phyloP scores from a whole-genome alignment of 2,888 invertebrate genomes.

The Macropis europaea region DNA sequence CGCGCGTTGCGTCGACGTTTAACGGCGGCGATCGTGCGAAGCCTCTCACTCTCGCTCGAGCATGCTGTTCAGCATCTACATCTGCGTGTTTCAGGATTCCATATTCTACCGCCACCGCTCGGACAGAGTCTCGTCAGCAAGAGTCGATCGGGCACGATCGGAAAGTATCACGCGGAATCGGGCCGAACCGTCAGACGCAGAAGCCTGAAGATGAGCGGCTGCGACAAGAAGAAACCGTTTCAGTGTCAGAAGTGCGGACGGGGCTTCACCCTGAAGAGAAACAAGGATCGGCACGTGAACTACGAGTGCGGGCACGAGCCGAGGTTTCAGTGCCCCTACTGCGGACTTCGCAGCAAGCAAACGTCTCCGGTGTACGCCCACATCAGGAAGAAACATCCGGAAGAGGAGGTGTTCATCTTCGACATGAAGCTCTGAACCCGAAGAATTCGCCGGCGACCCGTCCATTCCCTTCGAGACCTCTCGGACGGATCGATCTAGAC shows the following conservation, averaged over 20 bases:
- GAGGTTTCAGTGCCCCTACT: slow-evolving; percentile 73
- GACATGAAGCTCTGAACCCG: slow-evolving; percentile 61
- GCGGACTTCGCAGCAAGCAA: slow-evolving; percentile 68
- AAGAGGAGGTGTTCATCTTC: slow-evolving; percentile 66
- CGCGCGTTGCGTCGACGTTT: neutral
- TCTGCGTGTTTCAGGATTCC: slow-evolving; percentile 62
- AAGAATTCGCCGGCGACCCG: neutral
- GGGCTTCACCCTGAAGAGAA: slow-evolving; percentile 70
- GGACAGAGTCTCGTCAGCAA: slow-evolving; percentile 50
- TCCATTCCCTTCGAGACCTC: neutral
- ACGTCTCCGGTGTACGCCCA: slow-evolving; percentile 69
- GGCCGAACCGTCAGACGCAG: slow-evolving; percentile 29
- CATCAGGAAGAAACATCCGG: slow-evolving; percentile 68
- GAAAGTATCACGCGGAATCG: slow-evolving; percentile 30
- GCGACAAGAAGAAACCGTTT: slow-evolving; percentile 61
- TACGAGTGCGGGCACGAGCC: slow-evolving; percentile 74
- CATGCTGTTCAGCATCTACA: slow-evolving; percentile 53
- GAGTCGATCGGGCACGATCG: slow-evolving; percentile 42
- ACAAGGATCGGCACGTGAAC: slow-evolving; percentile 71
- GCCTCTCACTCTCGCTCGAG: slow-evolving; percentile 27
- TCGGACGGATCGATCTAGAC: neutral
- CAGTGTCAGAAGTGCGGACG: slow-evolving; percentile 73
- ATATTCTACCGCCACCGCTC: slow-evolving; percentile 39
- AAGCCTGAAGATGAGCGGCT: slow-evolving; percentile 34
- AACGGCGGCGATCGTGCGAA: too few species aligned